Evolutionary conservation across 2,888 invertebrate genomes (phyloP).

Genomic region (Glaucopsyche alexis): DNA sequence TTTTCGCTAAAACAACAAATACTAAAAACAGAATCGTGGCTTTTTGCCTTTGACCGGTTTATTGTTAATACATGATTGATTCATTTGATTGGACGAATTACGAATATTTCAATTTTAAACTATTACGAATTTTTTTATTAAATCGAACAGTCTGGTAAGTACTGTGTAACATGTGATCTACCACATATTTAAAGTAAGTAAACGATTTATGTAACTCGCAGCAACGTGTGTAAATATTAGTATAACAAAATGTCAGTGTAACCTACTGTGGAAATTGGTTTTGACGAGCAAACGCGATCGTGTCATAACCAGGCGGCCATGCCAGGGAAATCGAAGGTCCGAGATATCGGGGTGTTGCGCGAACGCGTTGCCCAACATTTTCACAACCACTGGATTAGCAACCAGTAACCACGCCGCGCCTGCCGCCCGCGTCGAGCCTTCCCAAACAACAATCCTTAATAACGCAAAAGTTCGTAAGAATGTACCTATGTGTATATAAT

Average conservation of each 20-base stretch:
- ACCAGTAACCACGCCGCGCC: background rate
- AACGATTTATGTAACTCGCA: conserved; percentile 31
- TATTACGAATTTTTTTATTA: no score
- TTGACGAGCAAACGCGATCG: conserved; percentile 59
- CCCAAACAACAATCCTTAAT: background rate
- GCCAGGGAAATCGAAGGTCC: conserved; percentile 63
- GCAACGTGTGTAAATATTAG: conserved; percentile 39
- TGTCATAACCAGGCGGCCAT: conserved; percentile 51
- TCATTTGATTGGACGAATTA: no score
- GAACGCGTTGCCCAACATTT: conserved; percentile 60
- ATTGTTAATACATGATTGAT: no score
- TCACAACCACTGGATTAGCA: conserved; percentile 66
- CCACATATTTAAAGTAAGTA: background rate
- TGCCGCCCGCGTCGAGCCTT: background rate
- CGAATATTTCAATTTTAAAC: no score
- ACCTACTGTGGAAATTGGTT: conserved; percentile 45
- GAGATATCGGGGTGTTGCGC: conserved; percentile 39
- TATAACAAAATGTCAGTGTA: conserved; percentile 41
- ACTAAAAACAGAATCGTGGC: no score
- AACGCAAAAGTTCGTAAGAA: no score
- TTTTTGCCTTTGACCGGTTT: no score
- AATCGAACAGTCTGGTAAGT: background rate
- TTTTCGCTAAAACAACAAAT: no score
- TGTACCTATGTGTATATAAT: no score
- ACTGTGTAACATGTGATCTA: background rate